Conservation (phyloP, 2,797 vertebrate genomes). For the Alfaro cultratus region DNA sequence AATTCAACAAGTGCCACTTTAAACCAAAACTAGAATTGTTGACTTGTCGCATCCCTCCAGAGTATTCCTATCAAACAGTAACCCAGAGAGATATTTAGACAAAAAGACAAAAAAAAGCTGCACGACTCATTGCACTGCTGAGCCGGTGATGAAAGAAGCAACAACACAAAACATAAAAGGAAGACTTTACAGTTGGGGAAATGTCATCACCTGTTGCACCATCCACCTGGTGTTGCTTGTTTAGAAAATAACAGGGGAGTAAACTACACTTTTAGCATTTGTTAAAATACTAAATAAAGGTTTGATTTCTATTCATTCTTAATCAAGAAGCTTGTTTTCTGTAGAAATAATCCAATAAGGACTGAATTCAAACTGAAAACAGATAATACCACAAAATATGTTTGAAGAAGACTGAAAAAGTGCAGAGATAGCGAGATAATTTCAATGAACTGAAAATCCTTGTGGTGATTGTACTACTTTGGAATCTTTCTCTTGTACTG, state of each 20-base stretch:
- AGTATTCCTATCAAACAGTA: conserved; percentile 6
- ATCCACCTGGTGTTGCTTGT: conserved; percentile 14
- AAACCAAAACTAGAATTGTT: conserved; percentile 14
- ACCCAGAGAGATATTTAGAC: conserved; percentile 10
- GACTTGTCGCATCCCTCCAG: conserved; percentile 2
- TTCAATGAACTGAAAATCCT: too few species aligned
- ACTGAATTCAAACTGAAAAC: background rate
- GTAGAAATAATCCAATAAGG: background rate
- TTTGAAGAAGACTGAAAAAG: background rate
- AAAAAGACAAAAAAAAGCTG: conserved; percentile 17
- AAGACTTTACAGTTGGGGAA: conserved; percentile 34
- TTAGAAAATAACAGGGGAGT: background rate
- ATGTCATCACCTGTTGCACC: conserved; percentile 26
- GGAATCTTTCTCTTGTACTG: too few species aligned
- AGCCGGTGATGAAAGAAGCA: conserved; percentile 48
- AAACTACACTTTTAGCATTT: background rate
- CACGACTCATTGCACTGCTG: conserved; percentile 29
- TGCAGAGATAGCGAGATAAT: too few species aligned
- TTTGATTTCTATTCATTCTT: background rate
- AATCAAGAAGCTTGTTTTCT: background rate
- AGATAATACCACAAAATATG: background rate
- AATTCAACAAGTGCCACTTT: background rate
- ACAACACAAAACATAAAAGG: conserved; percentile 51
- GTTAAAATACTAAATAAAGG: background rate
- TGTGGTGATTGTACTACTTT: too few species aligned